A percentile compares a stretch with the other conserved stretches of the same genome.
phyloP scores from a whole-genome alignment of 2,888 invertebrate genomes.

The Aphodius granarius region DNA sequence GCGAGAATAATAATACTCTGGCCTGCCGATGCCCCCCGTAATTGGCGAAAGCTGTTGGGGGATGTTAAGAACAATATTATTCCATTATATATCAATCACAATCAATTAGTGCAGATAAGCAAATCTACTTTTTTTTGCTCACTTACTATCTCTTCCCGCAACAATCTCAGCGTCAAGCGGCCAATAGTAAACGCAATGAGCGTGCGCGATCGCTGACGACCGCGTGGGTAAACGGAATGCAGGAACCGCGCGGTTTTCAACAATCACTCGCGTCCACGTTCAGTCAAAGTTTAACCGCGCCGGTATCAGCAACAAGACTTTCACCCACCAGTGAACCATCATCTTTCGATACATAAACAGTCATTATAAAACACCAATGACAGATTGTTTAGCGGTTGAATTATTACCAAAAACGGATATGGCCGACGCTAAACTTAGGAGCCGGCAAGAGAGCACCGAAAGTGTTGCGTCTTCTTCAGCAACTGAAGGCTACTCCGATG shows the following conservation, averaged over 20 bases:
- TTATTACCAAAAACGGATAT: constrained; percentile 6
- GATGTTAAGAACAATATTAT: too few relatives aligned
- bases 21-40: too few relatives aligned
- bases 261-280: not conserved
- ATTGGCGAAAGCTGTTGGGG: too few relatives aligned
- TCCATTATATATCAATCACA: too few relatives aligned
- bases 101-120: too few relatives aligned
- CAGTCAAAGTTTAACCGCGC: not conserved
- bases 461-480: constrained; percentile 49
- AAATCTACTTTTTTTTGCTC: not conserved
- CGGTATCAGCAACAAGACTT: not conserved
- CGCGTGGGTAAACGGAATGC: not conserved
- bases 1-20: too few relatives aligned
- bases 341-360: not conserved
- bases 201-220: not conserved
- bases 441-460: constrained; percentile 51
- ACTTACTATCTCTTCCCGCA: not conserved
- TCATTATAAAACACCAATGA: not conserved
- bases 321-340: not conserved
- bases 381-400: not conserved
- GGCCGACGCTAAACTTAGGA: constrained; percentile 43
- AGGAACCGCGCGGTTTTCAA: not conserved
- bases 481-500: constrained; percentile 61
- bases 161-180: not conserved
- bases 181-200: not conserved